Conservation (phyloP, 2,113 vertebrate species). For the Formicarius rufipectus region DNA sequence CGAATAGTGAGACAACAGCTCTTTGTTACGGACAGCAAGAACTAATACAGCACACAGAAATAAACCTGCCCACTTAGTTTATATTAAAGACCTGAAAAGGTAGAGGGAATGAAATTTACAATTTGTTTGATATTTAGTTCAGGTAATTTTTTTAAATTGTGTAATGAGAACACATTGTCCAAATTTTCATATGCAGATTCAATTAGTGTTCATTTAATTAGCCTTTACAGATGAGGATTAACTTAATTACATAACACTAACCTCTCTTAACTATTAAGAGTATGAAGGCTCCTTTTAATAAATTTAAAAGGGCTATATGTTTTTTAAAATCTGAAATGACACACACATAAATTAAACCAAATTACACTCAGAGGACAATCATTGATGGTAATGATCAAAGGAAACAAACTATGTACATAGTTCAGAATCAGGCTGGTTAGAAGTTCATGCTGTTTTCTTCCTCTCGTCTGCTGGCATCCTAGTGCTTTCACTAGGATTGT, state of each 20-base stretch:
- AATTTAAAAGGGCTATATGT: conserved; percentile 64
- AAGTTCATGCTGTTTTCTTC: conserved; percentile 30
- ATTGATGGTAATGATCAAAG: conserved; percentile 57
- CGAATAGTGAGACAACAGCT: background rate
- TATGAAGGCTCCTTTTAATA: conserved; percentile 63
- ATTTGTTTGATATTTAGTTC: conserved; percentile 49
- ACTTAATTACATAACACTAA: conserved; percentile 72
- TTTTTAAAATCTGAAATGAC: conserved; percentile 66
- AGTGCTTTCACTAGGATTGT: conserved; percentile 31
- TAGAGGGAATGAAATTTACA: conserved; percentile 14
- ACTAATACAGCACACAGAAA: background rate
- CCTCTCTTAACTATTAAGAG: conserved; percentile 69
- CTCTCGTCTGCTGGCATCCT: conserved; percentile 20
- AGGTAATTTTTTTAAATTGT: conserved; percentile 33
- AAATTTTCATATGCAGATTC: conserved; percentile 72
- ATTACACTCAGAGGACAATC: conserved; percentile 58
- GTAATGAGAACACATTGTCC: conserved; percentile 68
- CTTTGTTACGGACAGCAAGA: background rate
- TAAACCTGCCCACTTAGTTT: background rate
- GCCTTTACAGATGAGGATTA: conserved; percentile 71
- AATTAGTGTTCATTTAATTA: conserved; percentile 71
- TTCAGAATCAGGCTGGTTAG: conserved; percentile 7
- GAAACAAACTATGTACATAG: conserved; percentile 41
- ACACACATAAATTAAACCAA: conserved; percentile 62
- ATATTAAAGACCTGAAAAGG: background rate